Evolutionary conservation across 1,140 invertebrate species (phyloP), one percentile per base, ranked within the genome.

Genomic region (Sarcophaga bullata): DNA sequence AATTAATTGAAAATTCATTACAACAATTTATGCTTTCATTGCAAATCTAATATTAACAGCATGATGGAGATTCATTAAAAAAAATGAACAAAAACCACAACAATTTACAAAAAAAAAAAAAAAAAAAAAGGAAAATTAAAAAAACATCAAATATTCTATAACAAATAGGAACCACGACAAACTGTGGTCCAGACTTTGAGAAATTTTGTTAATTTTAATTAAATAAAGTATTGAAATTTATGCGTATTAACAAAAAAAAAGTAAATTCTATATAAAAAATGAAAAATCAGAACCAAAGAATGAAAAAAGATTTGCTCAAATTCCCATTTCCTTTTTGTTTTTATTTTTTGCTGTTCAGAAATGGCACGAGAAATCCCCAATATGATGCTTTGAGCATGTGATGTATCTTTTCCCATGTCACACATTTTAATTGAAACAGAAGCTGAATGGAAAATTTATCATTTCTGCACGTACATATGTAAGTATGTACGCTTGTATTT

Each of bases 171-270:
- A 76, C 54, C 54, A 58, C 73, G n/a, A 48, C 73, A 49, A 76
- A 76, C 46, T 76, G 73, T 76, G 73, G 73, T 76, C 73, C 73
- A 76, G 73, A 76, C 73, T 76, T 76, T 46, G 13, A 76, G 73
- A 48, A n/a, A 49, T 76, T 76, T 73, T 76, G 46, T 58, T 58
- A 58, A 58, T 58, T 58, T 58, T 58, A 58, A 58, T 58, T 58
- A 58, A 58, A 58, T 58, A 58, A 58, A 58, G 0, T 58, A 15
- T 58, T 13, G 13, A 58, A 58, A 58, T 58, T 58, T 58, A 58
- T 58, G 54, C 54, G 25, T 37, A 37, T 37, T 37, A 37, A 37
- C 25, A 37, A 1, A 37, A 37, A 37, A 58, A 58, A 58, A n/a
- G n/a, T 15, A 58, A 54, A 54, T 13, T 54, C 7, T 54, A 37